Evolutionary conservation across 2,113 vertebrate species (phyloP).

Genomic region (Chloroceryle aenea): DNA sequence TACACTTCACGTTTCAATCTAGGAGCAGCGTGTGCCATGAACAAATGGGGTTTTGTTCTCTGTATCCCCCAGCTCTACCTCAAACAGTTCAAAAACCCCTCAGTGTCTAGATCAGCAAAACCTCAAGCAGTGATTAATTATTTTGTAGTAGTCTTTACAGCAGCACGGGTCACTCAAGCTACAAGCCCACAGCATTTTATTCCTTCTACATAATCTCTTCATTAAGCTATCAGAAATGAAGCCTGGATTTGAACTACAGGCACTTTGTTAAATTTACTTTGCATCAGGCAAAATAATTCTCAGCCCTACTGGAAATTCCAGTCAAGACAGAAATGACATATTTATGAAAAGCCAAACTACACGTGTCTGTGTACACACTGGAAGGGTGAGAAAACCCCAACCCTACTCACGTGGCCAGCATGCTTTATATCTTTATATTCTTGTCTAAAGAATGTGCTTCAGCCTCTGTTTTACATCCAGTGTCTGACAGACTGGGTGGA

Average conservation of each 20-base stretch:
- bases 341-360: background rate
- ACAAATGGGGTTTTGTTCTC: background rate
- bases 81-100: background rate
- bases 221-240: background rate
- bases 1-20: background rate
- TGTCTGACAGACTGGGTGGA: too few relatives aligned
- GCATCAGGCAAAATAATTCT: background rate
- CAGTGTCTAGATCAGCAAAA: background rate
- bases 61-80: background rate
- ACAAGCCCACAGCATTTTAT: background rate
- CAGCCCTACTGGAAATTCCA: background rate
- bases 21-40: background rate
- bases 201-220: background rate
- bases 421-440: too few relatives aligned
- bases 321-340: background rate
- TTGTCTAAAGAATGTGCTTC: background rate
- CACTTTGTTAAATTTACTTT: background rate
- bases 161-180: background rate
- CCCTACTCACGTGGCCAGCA: background rate
- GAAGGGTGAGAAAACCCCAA: background rate
- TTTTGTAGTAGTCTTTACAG: background rate
- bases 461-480: accelerated
- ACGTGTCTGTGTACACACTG: accelerated
- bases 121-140: background rate
- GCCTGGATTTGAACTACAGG: background rate